phyloP scores from a whole-genome alignment of 2,888 invertebrate species.

The Rhabditoides inermis region DNA sequence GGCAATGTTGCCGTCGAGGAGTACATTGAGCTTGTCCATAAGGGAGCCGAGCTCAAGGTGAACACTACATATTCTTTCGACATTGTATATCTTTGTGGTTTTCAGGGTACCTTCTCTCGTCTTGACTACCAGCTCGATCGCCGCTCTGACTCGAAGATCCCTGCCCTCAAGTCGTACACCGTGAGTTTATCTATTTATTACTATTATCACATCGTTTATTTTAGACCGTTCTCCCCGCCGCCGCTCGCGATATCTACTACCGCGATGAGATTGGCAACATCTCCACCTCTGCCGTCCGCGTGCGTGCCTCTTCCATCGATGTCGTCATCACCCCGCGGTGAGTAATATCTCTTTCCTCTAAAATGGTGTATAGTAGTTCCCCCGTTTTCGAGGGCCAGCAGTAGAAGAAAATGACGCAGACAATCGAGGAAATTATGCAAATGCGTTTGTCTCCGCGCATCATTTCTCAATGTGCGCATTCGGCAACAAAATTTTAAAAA shows the following conservation, averaged over 20 bases:
- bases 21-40: conserved; percentile 78
- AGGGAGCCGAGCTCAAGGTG: conserved; percentile 76
- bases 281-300: conserved; percentile 84
- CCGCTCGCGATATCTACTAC: conserved; percentile 91
- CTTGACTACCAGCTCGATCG: conserved; percentile 92
- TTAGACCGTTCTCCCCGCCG: conserved; percentile 64
- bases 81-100: conserved; percentile 11
- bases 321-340: conserved; percentile 75
- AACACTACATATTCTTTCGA: not conserved
- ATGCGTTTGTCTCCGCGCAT: no score
- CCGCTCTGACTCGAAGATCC: conserved; percentile 69
- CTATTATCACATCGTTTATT: no score
- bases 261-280: conserved; percentile 95
- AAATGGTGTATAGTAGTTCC: not conserved
- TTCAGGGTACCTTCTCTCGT: conserved; percentile 66
- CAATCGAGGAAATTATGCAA: no score
- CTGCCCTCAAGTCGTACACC: conserved; percentile 84
- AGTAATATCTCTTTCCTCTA: not conserved
- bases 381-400: no score
- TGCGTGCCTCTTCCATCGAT: conserved; percentile 83
- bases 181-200: conserved; percentile 54
- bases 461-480: no score
- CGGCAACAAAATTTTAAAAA: no score
- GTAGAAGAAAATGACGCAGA: no score
- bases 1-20: conserved; percentile 89